Percentiles rank a stretch among this genome's conserved stretches.
phyloP scores from a whole-genome alignment of 2,113 vertebrate genomes.

The Notarius quadriscutis region DNA sequence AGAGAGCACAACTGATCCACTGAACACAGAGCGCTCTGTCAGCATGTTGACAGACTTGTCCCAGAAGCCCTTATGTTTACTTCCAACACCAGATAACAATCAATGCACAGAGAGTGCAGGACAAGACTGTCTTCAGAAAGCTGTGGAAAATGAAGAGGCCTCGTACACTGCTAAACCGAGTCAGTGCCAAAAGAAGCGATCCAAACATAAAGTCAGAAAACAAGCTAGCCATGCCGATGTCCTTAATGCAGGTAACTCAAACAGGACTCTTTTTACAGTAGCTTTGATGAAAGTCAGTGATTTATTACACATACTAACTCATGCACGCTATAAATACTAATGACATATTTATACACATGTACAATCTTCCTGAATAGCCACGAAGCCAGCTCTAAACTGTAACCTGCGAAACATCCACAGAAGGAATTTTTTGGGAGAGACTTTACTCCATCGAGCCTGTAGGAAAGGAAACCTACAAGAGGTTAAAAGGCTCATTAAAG shows the following conservation, averaged over 20 bases:
- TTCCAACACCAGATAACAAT: constrained; percentile 28
- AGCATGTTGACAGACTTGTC: neutral
- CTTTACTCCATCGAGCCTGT: constrained; percentile 74
- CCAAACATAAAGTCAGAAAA: neutral
- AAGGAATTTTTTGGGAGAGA: constrained; percentile 74
- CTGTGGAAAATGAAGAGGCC: constrained; percentile 5
- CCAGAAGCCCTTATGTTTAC: neutral
- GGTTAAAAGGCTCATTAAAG: constrained; percentile 74
- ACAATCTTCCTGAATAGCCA: constrained; percentile 14
- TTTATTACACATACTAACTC: neutral
- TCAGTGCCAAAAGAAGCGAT: constrained; percentile 15
- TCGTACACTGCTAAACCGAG: neutral
- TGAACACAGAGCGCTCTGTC: constrained; percentile 14
- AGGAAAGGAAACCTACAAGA: constrained; percentile 70
- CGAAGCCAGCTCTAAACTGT: neutral
- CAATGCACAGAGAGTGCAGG: constrained; percentile 17
- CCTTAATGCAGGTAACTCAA: constrained; percentile 33
- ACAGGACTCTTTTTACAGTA: neutral
- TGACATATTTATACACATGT: neutral
- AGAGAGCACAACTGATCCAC: neutral
- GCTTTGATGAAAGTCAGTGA: neutral
- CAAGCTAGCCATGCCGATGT: neutral
- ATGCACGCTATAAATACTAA: neutral
- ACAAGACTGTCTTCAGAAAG: constrained; percentile 1
- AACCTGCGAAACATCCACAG: constrained; percentile 52